Percentiles rank a stretch among this genome's conserved stretches.
phyloP scores from a whole-genome alignment of 2,888 invertebrate species.

The Glyphotaelius pellucidus region DNA sequence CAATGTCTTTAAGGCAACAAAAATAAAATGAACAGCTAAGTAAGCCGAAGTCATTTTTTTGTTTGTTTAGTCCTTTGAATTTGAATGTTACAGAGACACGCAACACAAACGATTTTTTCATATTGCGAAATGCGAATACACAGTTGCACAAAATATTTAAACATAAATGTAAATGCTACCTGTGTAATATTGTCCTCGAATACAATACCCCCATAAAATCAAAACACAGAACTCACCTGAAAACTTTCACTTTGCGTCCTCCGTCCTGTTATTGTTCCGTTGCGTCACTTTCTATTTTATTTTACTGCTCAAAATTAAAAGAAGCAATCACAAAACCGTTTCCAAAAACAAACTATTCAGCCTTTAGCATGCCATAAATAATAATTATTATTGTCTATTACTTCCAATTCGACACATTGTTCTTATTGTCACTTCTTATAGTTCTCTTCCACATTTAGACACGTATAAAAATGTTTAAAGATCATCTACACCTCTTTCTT shows the following conservation, averaged over 20 bases:
- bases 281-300: conserved; percentile 64
- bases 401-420: conserved; percentile 68
- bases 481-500: conserved; percentile 65
- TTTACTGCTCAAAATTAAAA: conserved; percentile 55
- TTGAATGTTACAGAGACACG: not conserved
- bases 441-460: conserved; percentile 25
- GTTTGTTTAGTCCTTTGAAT: not conserved
- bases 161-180: not conserved
- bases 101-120: not conserved
- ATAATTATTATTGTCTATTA: conserved; percentile 32
- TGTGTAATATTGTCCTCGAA: not conserved
- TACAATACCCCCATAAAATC: conserved; percentile 5
- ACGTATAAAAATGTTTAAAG: conserved; percentile 56
- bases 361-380: conserved; percentile 44
- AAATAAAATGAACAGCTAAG: no score
- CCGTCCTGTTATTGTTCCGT: conserved; percentile 51
- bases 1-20: no score
- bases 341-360: conserved; percentile 47
- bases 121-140: not conserved
- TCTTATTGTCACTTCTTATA: conserved; percentile 60
- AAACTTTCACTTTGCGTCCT: conserved; percentile 59
- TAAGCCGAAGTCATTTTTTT: not conserved
- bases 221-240: conserved; percentile 57
- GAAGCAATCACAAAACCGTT: conserved; percentile 58
- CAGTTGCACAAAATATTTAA: not conserved